A percentile compares a stretch with the other conserved stretches of the same genome.
These are phyloP conservation scores for Apostichopus japonicus DNA, from an alignment of 35 echinoderm and acorn worm genomes.

Conservation along the genomic window DNA sequence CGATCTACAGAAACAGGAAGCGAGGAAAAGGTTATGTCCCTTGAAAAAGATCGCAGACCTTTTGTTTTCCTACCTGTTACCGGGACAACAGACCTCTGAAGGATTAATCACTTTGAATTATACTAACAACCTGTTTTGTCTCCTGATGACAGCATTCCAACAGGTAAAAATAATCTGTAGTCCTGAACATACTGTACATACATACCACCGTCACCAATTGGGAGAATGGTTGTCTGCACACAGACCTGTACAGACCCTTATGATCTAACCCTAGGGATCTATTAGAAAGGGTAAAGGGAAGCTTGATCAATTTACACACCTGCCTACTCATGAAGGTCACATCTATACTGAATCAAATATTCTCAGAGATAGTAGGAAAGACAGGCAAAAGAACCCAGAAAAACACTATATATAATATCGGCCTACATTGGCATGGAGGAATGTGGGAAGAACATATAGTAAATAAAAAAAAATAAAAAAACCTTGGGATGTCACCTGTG, in stretches of 20 bases:
- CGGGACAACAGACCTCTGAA: constrained; percentile 18
- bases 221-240: background rate
- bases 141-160: constrained; percentile 10
- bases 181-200: background rate
- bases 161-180: constrained; percentile 3
- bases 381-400: background rate
- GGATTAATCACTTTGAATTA: constrained; percentile 39
- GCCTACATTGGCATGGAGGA: constrained; percentile 7
- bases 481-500: background rate
- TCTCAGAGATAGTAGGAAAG: background rate
- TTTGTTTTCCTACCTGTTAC: background rate
- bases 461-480: background rate
- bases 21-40: too few relatives aligned
- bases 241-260: background rate
- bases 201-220: background rate
- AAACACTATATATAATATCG: background rate
- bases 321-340: background rate
- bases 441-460: constrained; percentile 7
- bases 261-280: constrained; percentile 28
- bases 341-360: constrained; percentile 7
- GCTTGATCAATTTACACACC: background rate
- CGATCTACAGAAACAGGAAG: too few relatives aligned
- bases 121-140: constrained; percentile 28
- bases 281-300: background rate
- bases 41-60: too few relatives aligned